Conservation (phyloP, 2,888 invertebrate species). For the Smittia sp. region DNA sequence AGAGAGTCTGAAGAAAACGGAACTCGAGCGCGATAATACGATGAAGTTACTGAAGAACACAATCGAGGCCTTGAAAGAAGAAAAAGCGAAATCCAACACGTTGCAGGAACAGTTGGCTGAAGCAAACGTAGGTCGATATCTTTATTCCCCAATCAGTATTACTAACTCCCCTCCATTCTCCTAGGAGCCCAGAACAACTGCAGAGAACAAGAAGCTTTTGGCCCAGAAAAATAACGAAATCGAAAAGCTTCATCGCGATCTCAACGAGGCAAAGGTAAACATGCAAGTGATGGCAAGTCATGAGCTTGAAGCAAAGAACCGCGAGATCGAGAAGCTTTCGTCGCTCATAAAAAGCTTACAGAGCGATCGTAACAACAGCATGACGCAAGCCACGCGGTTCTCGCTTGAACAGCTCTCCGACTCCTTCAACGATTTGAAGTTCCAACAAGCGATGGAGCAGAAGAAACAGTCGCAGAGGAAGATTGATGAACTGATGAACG, state of each 20-base stretch:
- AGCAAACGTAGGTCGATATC: not conserved
- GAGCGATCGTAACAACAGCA: not conserved
- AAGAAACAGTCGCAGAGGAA: slow-evolving; percentile 17
- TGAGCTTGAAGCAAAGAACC: slow-evolving; percentile 60
- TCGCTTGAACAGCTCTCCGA: slow-evolving; percentile 12
- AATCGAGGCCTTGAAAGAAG: not conserved
- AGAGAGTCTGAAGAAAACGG: not conserved
- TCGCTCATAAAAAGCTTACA: slow-evolving; percentile 43
- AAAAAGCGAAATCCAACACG: not conserved
- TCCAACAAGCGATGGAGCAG: slow-evolving; percentile 25
- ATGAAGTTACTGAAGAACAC: not conserved
- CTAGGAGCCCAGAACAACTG: not conserved
- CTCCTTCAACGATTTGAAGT: slow-evolving; percentile 31
- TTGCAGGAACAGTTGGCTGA: not conserved
- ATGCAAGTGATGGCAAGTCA: not conserved
- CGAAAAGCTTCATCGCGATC: not conserved
- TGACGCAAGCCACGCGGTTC: not conserved
- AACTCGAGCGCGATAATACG: not conserved
- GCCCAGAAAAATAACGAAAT: not conserved
- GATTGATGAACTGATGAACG: slow-evolving; percentile 3
- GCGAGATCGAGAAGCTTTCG: slow-evolving; percentile 57
- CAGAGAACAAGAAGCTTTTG: not conserved
- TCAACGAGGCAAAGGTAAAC: not conserved
- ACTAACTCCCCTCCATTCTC: too few species aligned
- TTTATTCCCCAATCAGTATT: not conserved